A percentile compares a stretch with the other conserved stretches of the same genome.
phyloP scores from a whole-genome alignment of 2,888 invertebrate genomes.

The Dione juno region DNA sequence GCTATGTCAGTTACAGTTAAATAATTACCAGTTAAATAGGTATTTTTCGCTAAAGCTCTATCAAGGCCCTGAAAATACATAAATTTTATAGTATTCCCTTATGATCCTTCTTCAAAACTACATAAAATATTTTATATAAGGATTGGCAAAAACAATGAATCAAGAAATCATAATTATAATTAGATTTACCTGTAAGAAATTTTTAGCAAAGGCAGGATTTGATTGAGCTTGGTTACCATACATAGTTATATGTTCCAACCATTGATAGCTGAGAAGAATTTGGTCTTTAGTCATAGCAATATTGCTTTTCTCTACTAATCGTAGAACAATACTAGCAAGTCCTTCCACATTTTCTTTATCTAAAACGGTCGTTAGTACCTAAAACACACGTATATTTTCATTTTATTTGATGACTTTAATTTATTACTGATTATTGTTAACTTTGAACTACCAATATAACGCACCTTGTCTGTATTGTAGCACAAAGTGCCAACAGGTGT shows the following conservation, averaged over 20 bases:
- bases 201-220: conserved; percentile 71
- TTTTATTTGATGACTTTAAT: neutral
- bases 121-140: neutral
- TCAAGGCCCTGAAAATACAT: conserved; percentile 66
- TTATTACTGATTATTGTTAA: neutral
- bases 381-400: conserved; percentile 32
- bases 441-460: conserved; percentile 12
- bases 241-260: conserved; percentile 86
- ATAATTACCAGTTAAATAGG: conserved; percentile 70
- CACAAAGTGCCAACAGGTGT: conserved; percentile 78
- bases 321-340: conserved; percentile 80
- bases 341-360: conserved; percentile 76
- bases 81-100: neutral
- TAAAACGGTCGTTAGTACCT: conserved; percentile 78
- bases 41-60: conserved; percentile 64
- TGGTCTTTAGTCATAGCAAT: conserved; percentile 69
- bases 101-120: neutral
- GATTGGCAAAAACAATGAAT: neutral
- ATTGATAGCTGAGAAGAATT: conserved; percentile 82
- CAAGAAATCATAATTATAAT: neutral
- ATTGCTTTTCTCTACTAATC: conserved; percentile 72
- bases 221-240: conserved; percentile 78
- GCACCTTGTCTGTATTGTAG: conserved; percentile 81
- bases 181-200: conserved; percentile 75
- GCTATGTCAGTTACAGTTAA: conserved; percentile 87